phyloP scores from a whole-genome alignment of 2,113 vertebrate genomes.

The Microcebus jonahi region DNA sequence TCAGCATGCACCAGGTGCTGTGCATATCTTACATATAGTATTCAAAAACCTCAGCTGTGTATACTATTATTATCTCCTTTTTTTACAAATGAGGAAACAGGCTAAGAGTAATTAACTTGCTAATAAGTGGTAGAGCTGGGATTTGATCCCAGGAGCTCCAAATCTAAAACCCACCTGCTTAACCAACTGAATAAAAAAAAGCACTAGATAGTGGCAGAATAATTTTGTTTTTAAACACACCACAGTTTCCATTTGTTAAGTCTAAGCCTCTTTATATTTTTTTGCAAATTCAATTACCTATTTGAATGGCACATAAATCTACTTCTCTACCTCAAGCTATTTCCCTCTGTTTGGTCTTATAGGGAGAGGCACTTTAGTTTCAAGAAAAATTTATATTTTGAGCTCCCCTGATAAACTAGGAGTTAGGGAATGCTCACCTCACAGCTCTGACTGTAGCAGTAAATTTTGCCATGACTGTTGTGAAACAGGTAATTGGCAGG shows the following conservation, averaged over 20 bases:
- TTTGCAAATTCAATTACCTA: neutral
- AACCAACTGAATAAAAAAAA: neutral
- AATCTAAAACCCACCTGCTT: neutral
- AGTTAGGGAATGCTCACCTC: neutral
- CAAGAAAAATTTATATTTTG: neutral
- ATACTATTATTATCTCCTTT: neutral
- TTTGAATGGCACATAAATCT: neutral
- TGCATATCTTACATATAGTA: neutral
- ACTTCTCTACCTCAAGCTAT: neutral
- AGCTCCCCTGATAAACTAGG: neutral
- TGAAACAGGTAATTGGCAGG: neutral
- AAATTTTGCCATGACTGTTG: neutral
- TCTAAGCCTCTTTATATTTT: neutral
- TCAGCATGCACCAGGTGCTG: neutral
- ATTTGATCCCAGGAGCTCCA: neutral
- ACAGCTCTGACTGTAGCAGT: neutral
- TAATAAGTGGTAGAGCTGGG: neutral
- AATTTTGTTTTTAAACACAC: neutral
- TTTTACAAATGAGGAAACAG: neutral
- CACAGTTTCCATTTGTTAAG: neutral
- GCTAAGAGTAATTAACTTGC: neutral
- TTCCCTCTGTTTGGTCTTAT: neutral
- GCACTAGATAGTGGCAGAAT: neutral
- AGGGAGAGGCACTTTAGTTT: neutral
- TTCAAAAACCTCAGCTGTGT: neutral